Base-by-base conservation (phyloP, 2,113 vertebrate genomes). In the Chascanopsetta lugubris region DNA sequence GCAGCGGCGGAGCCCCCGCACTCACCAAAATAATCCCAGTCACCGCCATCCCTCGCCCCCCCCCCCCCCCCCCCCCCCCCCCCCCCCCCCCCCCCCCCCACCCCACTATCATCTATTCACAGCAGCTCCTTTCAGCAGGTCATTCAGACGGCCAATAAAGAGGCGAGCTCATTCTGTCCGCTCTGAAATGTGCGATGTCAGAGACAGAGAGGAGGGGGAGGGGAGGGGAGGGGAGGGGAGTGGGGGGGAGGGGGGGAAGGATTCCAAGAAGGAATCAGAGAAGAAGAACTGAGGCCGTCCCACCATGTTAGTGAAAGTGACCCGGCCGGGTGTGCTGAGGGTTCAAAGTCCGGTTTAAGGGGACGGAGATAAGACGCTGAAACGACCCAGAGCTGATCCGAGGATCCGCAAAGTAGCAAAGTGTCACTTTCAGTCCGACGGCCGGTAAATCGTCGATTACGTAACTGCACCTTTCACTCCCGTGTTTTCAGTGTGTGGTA, bases 141-240 rank as follows among this genome's bases (percentile, higher is more conserved):
- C 84, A 85, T 91, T 91, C 77, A 84, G 78, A 82, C 54, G 65
- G 69, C 75, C 85, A 80, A 85, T 90, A 88, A 90, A 90, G 84
- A 86, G 84, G 60, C 85, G 32, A 55, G 73, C 69, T 79, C 79
- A 79, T 80, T 87, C 80, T 79, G 72, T 62, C 69, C 24, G 12
- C 71, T 65, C 80, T 74, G 66, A 87, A 87, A 91, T 85, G 73
- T 86, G 68, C 82, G 80, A 71, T 77, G 76, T 84, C 85, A 87
- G 77, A 88, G 75, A 86, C 59, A 61, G 50, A 54, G 8, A n/a
- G 45, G 29, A 64, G 61, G 42, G 55, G n/a, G n/a, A n/a, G n/a
- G n/a, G n/a, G n/a, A n/a, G n/a, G n/a, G n/a, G 8, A n/a, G 45
- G 29, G 61, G 61, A 38, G 55, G n/a, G n/a, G n/a, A n/a, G n/a